Conservation (phyloP, 2,797 vertebrate genomes). For the Sitta carolinensis region DNA sequence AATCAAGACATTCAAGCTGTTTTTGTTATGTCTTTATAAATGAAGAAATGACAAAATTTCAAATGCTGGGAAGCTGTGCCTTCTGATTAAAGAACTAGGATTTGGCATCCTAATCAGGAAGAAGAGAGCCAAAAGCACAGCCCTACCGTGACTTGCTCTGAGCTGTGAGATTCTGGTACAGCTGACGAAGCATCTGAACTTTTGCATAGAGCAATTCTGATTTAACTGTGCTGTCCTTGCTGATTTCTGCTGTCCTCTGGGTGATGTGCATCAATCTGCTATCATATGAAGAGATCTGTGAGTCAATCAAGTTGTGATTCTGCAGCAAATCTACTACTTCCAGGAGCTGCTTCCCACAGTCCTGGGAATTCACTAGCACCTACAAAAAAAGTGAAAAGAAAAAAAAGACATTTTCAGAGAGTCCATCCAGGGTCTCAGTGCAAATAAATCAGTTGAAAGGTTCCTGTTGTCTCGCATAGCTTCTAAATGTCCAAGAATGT, state of each 20-base stretch:
- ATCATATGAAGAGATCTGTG: conserved; percentile 81
- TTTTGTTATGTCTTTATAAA: neutral
- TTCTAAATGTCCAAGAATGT: neutral
- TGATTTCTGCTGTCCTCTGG: conserved; percentile 64
- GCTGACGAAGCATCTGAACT: conserved; percentile 76
- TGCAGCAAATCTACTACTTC: conserved; percentile 85
- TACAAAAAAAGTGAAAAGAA: conserved; percentile 45
- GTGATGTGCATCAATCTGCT: conserved; percentile 77
- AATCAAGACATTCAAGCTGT: neutral
- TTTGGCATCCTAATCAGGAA: neutral
- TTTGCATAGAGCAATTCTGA: conserved; percentile 78
- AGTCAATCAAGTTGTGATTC: conserved; percentile 85
- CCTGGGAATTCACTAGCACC: conserved; percentile 76
- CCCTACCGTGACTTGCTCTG: conserved; percentile 84
- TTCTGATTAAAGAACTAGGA: neutral
- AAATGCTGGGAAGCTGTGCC: neutral
- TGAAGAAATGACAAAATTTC: neutral
- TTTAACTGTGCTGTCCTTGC: conserved; percentile 50
- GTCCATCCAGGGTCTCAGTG: neutral
- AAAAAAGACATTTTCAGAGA: neutral
- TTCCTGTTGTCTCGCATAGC: neutral
- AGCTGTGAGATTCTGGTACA: conserved; percentile 79
- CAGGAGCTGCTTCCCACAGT: conserved; percentile 82
- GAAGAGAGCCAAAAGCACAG: neutral
- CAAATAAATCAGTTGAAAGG: neutral